phyloP scores from a whole-genome alignment of 64 coral and sea anemone species.

The Trachythela sp. region DNA sequence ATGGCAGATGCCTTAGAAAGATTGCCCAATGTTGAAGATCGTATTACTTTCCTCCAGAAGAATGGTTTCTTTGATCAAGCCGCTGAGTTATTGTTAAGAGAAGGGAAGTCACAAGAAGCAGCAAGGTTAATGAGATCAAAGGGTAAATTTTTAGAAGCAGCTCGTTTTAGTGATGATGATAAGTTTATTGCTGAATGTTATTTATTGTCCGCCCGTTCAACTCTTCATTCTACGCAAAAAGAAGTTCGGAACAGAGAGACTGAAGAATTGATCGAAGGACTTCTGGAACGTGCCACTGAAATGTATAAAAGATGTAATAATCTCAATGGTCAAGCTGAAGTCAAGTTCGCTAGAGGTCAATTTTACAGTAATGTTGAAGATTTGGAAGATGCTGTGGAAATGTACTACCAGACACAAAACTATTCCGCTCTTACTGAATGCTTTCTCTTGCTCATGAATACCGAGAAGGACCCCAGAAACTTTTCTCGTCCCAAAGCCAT shows the following conservation, averaged over 20 bases:
- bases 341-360: slow-evolving; percentile 30
- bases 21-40: slow-evolving; percentile 53
- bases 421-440: slow-evolving; percentile 49
- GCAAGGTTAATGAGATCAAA: slow-evolving; percentile 50
- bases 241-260: not conserved
- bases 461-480: not conserved
- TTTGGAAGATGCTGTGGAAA: slow-evolving; percentile 31
- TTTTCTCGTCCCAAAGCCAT: not conserved
- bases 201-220: slow-evolving; percentile 35
- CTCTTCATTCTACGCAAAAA: not conserved
- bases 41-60: slow-evolving; percentile 59
- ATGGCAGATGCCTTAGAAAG: slow-evolving; percentile 55
- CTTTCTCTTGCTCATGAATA: not conserved
- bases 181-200: slow-evolving; percentile 58
- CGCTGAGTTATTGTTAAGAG: slow-evolving; percentile 35
- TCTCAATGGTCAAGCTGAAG: slow-evolving; percentile 45
- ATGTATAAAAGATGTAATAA: slow-evolving; percentile 51
- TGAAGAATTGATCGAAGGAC: slow-evolving; percentile 57
- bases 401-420: slow-evolving; percentile 35
- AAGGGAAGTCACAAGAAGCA: slow-evolving; percentile 48
- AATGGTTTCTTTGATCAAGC: slow-evolving; percentile 54
- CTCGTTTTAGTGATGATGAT: slow-evolving; percentile 34
- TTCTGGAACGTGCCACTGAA: slow-evolving; percentile 31
- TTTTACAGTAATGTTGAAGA: slow-evolving; percentile 31
- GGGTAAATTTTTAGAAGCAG: slow-evolving; percentile 58